Conservation (phyloP, 2,888 invertebrate genomes). For the Papilio demoleus region DNA sequence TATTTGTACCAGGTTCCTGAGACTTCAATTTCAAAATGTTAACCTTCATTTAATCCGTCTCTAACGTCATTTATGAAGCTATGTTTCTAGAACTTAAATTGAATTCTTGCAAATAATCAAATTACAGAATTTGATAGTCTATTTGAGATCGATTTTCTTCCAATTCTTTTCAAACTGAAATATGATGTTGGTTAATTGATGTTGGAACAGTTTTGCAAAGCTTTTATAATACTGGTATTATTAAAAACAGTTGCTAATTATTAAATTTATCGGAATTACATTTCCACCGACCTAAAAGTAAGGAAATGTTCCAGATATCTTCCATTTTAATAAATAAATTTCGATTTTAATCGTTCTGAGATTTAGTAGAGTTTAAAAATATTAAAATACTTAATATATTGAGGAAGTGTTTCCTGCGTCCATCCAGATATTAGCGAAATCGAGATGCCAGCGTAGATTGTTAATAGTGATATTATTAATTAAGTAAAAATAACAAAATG, state of each 20-base stretch:
- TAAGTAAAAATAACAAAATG: constrained; percentile 77
- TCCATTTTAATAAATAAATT: background rate
- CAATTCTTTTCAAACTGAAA: too few relatives aligned
- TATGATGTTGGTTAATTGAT: background rate
- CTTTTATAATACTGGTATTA: background rate
- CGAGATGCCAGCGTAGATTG: constrained; percentile 78
- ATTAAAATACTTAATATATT: background rate
- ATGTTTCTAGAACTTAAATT: too few relatives aligned
- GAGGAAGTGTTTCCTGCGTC: background rate
- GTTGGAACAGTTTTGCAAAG: background rate
- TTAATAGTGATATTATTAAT: constrained; percentile 82
- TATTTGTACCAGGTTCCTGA: background rate
- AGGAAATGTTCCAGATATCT: constrained; percentile 26
- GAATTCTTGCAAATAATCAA: too few relatives aligned
- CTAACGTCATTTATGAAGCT: background rate
- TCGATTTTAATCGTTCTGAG: background rate
- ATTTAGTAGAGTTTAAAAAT: constrained; percentile 7
- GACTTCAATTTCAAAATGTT: background rate
- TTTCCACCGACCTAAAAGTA: background rate
- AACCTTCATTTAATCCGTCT: background rate
- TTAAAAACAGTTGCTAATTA: background rate
- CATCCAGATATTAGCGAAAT: constrained; percentile 56
- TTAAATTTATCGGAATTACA: background rate
- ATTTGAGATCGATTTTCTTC: too few relatives aligned
- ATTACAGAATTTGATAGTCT: too few relatives aligned